Percentiles rank a stretch among this genome's conserved stretches.
Evolutionary conservation across 2,888 invertebrate species (phyloP).

Genomic region (Eristalis tenax): DNA sequence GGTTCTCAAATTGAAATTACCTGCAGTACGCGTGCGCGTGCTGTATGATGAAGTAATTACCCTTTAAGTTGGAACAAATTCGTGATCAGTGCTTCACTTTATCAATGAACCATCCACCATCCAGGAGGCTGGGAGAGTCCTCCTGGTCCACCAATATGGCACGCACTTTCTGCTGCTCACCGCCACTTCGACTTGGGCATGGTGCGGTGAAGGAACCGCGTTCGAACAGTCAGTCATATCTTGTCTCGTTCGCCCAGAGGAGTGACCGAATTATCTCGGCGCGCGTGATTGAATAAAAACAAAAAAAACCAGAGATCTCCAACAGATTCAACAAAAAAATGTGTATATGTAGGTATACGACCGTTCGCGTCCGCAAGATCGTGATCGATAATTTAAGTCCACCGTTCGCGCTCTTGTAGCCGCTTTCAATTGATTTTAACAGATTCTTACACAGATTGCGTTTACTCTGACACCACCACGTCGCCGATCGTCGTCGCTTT

Average conservation of each 20-base stretch:
- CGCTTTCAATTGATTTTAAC: conserved; percentile 68
- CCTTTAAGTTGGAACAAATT: conserved; percentile 66
- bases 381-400: conserved; percentile 70
- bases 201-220: neutral
- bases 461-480: conserved; percentile 51
- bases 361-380: conserved; percentile 50
- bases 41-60: conserved; percentile 62
- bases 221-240: conserved; percentile 39
- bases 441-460: conserved; percentile 68
- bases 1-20: conserved; percentile 49
- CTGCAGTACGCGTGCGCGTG: conserved; percentile 21
- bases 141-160: conserved; percentile 41
- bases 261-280: conserved; percentile 60
- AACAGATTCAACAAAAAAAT: neutral
- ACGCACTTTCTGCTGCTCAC: conserved; percentile 50
- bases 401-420: conserved; percentile 60
- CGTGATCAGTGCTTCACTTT: conserved; percentile 58
- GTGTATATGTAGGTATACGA: conserved; percentile 4
- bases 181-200: no score
- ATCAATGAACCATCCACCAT: conserved; percentile 53
- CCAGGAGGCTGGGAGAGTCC: neutral
- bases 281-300: conserved; percentile 64
- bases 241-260: conserved; percentile 39
- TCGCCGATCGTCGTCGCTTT: conserved; percentile 28
- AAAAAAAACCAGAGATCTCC: neutral